Percentiles rank a stretch among this genome's conserved stretches.
phyloP scores from a whole-genome alignment of 2,113 vertebrate genomes.

The Tympanuchus pallidicinctus region DNA sequence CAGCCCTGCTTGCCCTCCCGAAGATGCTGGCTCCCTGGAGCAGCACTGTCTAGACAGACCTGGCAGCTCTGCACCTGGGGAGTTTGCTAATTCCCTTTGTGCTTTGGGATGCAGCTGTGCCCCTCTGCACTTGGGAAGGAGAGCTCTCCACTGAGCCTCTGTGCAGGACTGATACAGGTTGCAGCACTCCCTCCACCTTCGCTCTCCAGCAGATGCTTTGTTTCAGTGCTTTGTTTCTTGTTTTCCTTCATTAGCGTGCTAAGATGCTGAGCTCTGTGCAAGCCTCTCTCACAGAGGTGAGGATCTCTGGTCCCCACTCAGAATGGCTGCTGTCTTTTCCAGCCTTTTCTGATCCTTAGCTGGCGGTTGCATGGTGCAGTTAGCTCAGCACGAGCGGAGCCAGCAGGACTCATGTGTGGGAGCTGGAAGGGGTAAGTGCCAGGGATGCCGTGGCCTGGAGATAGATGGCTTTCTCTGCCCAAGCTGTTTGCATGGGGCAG shows the following conservation, averaged over 20 bases:
- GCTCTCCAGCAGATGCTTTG: rapidly evolving
- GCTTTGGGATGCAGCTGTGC: neutral
- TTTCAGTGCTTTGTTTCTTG: neutral
- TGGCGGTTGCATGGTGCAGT: rapidly evolving
- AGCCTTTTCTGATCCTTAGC: neutral
- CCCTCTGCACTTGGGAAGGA: neutral
- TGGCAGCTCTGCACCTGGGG: neutral
- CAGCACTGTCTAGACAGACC: neutral
- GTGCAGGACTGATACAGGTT: neutral
- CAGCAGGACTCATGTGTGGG: neutral
- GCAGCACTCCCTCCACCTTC: neutral
- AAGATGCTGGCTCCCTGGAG: neutral
- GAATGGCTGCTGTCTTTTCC: neutral
- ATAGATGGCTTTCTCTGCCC: neutral
- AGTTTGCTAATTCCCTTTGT: neutral
- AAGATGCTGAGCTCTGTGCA: neutral
- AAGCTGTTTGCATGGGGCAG: neutral
- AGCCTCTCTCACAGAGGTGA: neutral
- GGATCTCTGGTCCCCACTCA: neutral
- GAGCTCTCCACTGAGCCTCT: neutral
- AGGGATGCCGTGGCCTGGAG: neutral
- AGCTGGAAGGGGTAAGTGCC: neutral
- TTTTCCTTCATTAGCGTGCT: neutral
- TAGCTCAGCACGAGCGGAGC: neutral
- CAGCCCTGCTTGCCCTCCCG: neutral